Base-by-base conservation (phyloP, 2,113 vertebrate genomes). In the Engystomops pustulosus region DNA sequence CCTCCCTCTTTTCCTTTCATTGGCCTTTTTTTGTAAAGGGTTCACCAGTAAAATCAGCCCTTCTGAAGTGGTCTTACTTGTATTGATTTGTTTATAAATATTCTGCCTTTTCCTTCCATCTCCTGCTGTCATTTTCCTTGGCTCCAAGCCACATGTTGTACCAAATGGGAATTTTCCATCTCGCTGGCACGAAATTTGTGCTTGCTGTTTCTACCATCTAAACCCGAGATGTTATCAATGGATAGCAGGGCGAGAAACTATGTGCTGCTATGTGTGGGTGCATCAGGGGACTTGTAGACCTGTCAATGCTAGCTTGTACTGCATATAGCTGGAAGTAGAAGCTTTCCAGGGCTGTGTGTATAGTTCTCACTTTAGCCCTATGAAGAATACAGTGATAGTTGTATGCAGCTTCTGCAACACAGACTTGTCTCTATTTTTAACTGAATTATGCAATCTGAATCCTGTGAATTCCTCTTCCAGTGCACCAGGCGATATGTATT, bases 61-160 rank as follows among this genome's bases (percentile, higher is more conserved):
- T 68, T 80, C 60, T 27, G 23, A 79, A 67, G 36, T 11, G 1
- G 23, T 80, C 25, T 67, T 80, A 36, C 44, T 80, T 67, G 15
- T 65, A 11, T 30, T 65, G 12, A 41, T 27, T 36, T 47, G 15
- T 79, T 27, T 79, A 41, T 45, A 76, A 5, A 41, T 5, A 76
- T 32, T 55, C 36, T 23, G 74, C 74, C 74, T 77, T 30, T 77
- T 77, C 74, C 30, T 77, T 77, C 74, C 74, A 77, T 68, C 68
- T 80, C 77, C 77, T 80, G 78, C 38, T 47, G 78, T 79, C 58
- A 62, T 65, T 79, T 79, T 60, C 11, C 58, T 65, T 79, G 77
- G 77, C 74, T 55, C 18, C 11, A 38, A n/a, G 45, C 74, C 74
- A 55, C 20, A 38, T 38, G 32, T n/a, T 38, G 17, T 77, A 51